A percentile compares a stretch with the other conserved stretches of the same genome.
Conservation (phyloP, 2,888 invertebrate genomes). For the Argynnis bischoffii region DNA sequence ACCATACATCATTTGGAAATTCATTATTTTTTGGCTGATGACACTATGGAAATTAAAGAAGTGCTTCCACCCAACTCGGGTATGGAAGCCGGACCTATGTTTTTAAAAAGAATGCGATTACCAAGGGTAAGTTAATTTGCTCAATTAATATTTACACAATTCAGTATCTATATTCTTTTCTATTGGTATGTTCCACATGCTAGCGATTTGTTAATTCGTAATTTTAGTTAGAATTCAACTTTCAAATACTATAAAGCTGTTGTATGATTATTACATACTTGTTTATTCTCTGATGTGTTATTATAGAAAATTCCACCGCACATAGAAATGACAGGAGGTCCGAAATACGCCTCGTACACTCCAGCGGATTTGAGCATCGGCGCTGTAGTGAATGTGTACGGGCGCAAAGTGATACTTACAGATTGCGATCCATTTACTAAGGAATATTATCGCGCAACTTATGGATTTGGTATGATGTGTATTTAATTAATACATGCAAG, state of each 20-base stretch:
- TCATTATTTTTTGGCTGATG: conserved; percentile 93
- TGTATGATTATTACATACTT: too few relatives aligned
- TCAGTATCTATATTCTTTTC: not conserved
- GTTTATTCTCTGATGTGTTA: not conserved
- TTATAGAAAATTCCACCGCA: conserved; percentile 66
- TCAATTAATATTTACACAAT: not conserved
- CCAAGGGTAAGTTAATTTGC: conserved; percentile 84
- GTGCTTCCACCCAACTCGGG: conserved; percentile 86
- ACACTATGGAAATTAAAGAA: conserved; percentile 94
- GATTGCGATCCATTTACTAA: conserved; percentile 94
- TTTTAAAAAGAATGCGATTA: conserved; percentile 88
- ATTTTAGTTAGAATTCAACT: too few relatives aligned
- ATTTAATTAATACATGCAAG: not conserved
- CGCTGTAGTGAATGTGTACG: conserved; percentile 89
- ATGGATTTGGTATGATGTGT: conserved; percentile 80
- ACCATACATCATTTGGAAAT: conserved; percentile 89
- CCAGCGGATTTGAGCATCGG: conserved; percentile 93
- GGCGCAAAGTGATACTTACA: conserved; percentile 89
- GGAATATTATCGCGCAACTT: conserved; percentile 89
- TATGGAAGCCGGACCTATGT: conserved; percentile 86
- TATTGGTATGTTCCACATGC: not conserved
- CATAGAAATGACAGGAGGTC: conserved; percentile 72
- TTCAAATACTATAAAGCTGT: too few relatives aligned
- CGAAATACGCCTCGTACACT: conserved; percentile 74
- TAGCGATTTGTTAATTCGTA: too few relatives aligned